phyloP scores from a whole-genome alignment of 2,888 invertebrate genomes.

The Hypomecis punctinalis region DNA sequence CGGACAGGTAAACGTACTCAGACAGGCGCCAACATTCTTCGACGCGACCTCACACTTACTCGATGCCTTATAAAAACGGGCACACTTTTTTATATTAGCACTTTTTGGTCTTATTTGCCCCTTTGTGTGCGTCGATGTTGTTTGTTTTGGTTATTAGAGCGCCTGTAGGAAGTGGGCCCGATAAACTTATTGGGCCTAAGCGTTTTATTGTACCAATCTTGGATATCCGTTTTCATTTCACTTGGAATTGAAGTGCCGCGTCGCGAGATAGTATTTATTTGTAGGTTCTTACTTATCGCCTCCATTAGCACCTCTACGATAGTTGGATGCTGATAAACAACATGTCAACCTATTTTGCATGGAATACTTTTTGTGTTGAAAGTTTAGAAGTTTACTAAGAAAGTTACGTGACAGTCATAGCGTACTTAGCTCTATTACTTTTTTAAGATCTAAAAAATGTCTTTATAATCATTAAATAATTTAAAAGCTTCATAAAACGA shows the following conservation, averaged over 20 bases:
- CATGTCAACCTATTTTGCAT: no score
- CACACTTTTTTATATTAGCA: conserved; percentile 82
- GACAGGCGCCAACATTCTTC: conserved; percentile 85
- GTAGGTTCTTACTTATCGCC: conserved; percentile 56
- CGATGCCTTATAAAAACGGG: conserved; percentile 80
- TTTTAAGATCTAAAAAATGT: no score
- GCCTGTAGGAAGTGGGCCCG: conserved; percentile 81
- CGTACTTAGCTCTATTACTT: no score
- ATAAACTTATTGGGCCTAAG: conserved; percentile 82
- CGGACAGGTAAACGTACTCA: conserved; percentile 85
- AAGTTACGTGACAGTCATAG: no score
- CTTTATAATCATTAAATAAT: no score
- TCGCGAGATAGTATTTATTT: conserved; percentile 57
- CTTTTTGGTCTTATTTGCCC: conserved; percentile 82
- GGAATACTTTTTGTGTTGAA: no score
- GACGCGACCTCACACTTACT: conserved; percentile 84
- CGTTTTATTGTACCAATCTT: conserved; percentile 83
- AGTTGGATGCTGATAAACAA: conserved; percentile 27
- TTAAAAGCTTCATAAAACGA: no score
- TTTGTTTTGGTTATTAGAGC: conserved; percentile 84
- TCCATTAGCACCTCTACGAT: conserved; percentile 70
- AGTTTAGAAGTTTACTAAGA: no score
- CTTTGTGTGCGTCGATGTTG: conserved; percentile 78
- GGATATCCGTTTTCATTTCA: conserved; percentile 75
- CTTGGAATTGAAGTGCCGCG: conserved; percentile 51